These are phyloP conservation scores for Ceratosolen fusciceps DNA, from an alignment of 1,140 invertebrate species.

Conservation along the genomic window DNA sequence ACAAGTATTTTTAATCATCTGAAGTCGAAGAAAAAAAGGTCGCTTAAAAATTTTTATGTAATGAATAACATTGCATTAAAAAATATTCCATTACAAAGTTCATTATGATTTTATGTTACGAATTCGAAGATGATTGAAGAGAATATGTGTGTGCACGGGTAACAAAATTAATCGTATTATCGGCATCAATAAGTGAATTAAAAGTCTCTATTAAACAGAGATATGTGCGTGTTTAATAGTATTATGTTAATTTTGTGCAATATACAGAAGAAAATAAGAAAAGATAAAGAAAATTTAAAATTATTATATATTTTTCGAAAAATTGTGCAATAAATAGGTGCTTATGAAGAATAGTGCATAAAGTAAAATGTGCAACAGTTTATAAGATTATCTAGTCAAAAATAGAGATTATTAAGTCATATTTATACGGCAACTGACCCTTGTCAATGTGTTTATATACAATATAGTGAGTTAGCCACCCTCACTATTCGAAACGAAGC, in stretches of 20 bases:
- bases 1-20: background rate
- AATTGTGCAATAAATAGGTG: background rate
- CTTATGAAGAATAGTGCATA: background rate
- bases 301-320: background rate
- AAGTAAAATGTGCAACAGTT: background rate
- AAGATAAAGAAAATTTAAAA: background rate
- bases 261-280: background rate
- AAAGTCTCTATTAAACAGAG: background rate
- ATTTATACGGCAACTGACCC: background rate
- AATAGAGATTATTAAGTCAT: background rate
- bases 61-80: background rate
- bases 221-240: background rate
- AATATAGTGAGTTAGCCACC: background rate
- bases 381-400: slow-evolving; percentile 9
- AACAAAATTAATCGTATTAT: background rate
- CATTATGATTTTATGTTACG: background rate
- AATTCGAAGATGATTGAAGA: background rate
- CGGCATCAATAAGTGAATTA: background rate
- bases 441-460: slow-evolving; percentile 13
- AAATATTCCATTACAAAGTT: background rate
- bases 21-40: background rate
- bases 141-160: background rate
- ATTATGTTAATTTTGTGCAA: background rate
- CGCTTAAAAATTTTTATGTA: background rate
- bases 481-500: background rate